Percentiles rank a stretch among this genome's conserved stretches.
Conservation (phyloP, 2,113 vertebrate species). For the Stomatorhinus ivindoensis region DNA sequence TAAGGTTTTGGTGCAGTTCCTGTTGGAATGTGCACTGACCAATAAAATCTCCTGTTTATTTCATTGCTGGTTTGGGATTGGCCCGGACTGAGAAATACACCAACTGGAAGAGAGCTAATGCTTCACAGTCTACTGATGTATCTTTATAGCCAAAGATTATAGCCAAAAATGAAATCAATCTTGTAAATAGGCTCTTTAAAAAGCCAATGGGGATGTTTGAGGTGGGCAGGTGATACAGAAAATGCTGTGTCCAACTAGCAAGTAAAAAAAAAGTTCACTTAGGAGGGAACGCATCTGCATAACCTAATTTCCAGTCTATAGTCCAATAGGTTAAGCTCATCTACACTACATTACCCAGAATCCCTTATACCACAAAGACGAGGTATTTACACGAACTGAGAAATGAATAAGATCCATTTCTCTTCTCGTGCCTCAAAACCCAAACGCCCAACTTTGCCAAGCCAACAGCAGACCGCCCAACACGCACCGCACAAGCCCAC, state of each 20-base stretch:
- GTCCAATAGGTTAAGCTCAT: background rate
- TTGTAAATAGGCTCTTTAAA: background rate
- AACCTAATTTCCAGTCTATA: background rate
- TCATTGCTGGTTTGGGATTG: background rate
- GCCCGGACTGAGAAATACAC: background rate
- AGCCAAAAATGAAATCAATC: background rate
- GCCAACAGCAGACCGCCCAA: background rate
- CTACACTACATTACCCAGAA: background rate
- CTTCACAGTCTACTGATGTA: background rate
- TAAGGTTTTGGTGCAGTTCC: background rate
- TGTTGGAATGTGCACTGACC: background rate
- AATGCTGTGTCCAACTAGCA: background rate
- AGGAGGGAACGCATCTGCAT: no score
- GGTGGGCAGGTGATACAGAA: background rate
- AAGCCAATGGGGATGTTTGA: background rate
- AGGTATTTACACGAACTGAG: background rate
- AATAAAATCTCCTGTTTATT: slow-evolving; percentile 5
- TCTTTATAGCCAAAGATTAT: background rate
- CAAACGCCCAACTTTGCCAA: background rate
- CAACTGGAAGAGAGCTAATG: background rate
- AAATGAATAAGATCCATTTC: background rate
- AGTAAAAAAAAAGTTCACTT: background rate
- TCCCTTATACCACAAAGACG: background rate
- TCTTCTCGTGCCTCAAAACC: background rate
- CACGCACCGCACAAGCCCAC: background rate